Conservation (phyloP, 2,797 vertebrate genomes). For the Hippoglossus hippoglossus region DNA sequence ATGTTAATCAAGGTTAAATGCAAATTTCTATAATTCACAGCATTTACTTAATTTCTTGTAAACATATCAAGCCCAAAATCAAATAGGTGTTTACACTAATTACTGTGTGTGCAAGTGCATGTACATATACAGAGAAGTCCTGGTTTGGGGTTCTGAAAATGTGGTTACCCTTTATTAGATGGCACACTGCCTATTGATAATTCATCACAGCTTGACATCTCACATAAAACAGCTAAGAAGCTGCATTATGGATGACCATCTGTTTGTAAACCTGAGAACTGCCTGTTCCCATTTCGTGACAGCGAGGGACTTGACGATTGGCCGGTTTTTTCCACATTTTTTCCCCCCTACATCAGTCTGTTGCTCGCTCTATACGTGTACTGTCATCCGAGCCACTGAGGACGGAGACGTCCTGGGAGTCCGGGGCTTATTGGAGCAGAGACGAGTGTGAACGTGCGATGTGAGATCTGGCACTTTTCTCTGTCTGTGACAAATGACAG, state of each 20-base stretch:
- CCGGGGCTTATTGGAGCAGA: constrained; percentile 66
- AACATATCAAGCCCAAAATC: constrained; percentile 44
- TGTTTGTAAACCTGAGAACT: constrained; percentile 80
- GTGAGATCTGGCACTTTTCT: constrained; percentile 79
- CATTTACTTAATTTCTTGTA: constrained; percentile 49
- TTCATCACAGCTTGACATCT: constrained; percentile 81
- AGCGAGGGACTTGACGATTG: constrained; percentile 72
- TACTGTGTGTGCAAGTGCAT: constrained; percentile 31
- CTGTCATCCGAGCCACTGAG: constrained; percentile 69
- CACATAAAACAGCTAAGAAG: constrained; percentile 82
- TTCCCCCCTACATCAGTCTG: constrained; percentile 54
- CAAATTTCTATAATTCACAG: constrained; percentile 30
- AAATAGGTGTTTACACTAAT: constrained; percentile 68
- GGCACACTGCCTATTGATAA: constrained; percentile 81
- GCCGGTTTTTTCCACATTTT: constrained; percentile 59
- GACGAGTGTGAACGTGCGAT: constrained; percentile 68
- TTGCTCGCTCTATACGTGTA: constrained; percentile 61
- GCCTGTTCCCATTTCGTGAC: constrained; percentile 66
- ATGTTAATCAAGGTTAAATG: constrained; percentile 22
- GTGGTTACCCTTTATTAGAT: constrained; percentile 79
- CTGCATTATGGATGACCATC: constrained; percentile 84
- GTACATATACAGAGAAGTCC: constrained; percentile 53
- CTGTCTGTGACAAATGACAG: constrained; percentile 83
- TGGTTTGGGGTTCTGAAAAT: constrained; percentile 70
- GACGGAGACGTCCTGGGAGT: constrained; percentile 72